Evolutionary conservation across 2,888 invertebrate species (phyloP), one percentile per base, ranked within the genome.

Genomic region (Hanleya hanleyi): DNA sequence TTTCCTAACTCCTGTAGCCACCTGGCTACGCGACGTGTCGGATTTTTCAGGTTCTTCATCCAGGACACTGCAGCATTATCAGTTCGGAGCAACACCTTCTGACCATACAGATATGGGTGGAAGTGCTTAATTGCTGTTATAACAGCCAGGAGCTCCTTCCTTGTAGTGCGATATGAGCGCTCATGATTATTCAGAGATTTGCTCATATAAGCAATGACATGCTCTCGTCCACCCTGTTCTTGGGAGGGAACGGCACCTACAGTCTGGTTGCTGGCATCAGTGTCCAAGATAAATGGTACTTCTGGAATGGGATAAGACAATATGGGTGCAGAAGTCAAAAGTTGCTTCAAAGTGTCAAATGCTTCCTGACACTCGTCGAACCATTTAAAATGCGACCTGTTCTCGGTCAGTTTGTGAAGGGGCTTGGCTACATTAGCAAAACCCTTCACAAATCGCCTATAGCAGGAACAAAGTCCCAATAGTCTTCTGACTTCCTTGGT

Each of bases 131-230:
- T 15, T 22, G 51, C 49, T 6, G 26, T 50, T n/a, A 72, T 71
- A 7, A 72, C 66, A 65, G 69, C 73, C 22, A 70, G 37, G 18
- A 70, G 22, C 22, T 73, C 73, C 38, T 70, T 69, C 26, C 70
- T 57, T 22, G 73, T 73, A 15, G 67, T 70, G 50, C 73, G 67
- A n/a, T 73, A 73, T 26, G 18, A 51, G 15, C 41, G 67, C 69
- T 71, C 74, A n/a, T 61, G 67, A 37, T 64, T 68, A n/a, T 57
- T 71, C 62, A 74, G 32, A 1, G 74, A 22, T 18, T 67, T 57
- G 37, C 74, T 74, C 62, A 62, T 68, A 26, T 74, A 74, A 32
- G 71, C 65, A 15, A 74, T 68, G 15, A 74, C 71, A 36, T 36
- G 29, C 38, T 71, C 71, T 22, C 47, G 26, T 22, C 73, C 74